phyloP scores from a whole-genome alignment of 2,797 vertebrate species.

The Cyclopterus lumpus region DNA sequence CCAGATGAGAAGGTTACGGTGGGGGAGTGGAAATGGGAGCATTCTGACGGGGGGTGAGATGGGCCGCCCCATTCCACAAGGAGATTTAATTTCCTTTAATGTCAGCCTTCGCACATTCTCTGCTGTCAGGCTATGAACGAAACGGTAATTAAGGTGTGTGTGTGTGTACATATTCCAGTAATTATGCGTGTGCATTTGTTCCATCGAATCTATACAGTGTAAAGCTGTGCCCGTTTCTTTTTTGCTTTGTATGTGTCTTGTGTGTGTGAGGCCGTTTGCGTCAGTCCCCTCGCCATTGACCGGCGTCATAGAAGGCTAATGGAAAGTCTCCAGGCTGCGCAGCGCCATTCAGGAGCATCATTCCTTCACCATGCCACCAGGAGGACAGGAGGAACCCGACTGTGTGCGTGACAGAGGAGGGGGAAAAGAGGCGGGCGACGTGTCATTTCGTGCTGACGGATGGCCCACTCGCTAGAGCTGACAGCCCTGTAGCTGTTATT shows the following conservation, averaged over 20 bases:
- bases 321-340: slow-evolving; percentile 74
- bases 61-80: slow-evolving; percentile 69
- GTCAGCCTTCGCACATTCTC: slow-evolving; percentile 68
- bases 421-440: slow-evolving; percentile 31
- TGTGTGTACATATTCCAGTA: slow-evolving; percentile 46
- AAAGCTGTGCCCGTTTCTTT: background rate
- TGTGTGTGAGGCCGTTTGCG: slow-evolving; percentile 29
- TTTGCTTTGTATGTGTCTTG: slow-evolving; percentile 6
- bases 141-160: slow-evolving; percentile 72
- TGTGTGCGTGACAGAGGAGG: slow-evolving; percentile 53
- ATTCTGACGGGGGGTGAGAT: slow-evolving; percentile 75
- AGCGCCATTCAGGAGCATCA: slow-evolving; percentile 77
- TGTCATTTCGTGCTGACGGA: slow-evolving; percentile 81
- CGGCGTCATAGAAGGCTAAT: slow-evolving; percentile 76
- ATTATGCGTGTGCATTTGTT: slow-evolving; percentile 47
- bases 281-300: slow-evolving; percentile 60
- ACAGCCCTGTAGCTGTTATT: slow-evolving; percentile 78
- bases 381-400: slow-evolving; percentile 71
- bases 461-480: slow-evolving; percentile 73
- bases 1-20: slow-evolving; percentile 77
- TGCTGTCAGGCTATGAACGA: slow-evolving; percentile 72
- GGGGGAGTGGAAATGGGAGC: slow-evolving; percentile 67
- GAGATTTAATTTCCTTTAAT: slow-evolving; percentile 83
- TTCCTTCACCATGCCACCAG: slow-evolving; percentile 82
- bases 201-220: slow-evolving; percentile 31